Percentiles rank a stretch among this genome's conserved stretches.
These are phyloP conservation scores for Astropecten irregularis DNA, from an alignment of 53 echinoderm and acorn worm genomes.

Conservation along the genomic window DNA sequence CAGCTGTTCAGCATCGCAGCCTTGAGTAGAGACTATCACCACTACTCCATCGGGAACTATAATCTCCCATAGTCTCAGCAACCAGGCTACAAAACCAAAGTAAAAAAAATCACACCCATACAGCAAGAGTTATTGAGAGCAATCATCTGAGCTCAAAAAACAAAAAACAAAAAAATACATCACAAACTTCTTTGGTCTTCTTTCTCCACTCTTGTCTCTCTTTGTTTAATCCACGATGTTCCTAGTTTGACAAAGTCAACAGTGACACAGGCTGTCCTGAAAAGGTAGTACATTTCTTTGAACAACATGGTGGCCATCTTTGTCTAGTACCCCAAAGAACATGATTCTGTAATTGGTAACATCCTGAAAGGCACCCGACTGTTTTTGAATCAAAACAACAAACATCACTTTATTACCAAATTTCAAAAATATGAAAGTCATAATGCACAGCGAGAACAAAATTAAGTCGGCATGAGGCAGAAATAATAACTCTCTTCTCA, in stretches of 20 bases:
- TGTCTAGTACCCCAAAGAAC: neutral
- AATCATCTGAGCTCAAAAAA: neutral
- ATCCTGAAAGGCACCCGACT: too few species aligned
- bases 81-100: conserved; percentile 74
- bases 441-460: too few species aligned
- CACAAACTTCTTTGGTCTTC: too few species aligned
- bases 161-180: conserved; percentile 7
- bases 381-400: too few species aligned
- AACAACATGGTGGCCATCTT: neutral
- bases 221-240: too few species aligned
- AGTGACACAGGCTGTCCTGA: neutral
- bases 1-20: conserved; percentile 60
- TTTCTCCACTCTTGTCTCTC: too few species aligned
- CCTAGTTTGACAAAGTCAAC: too few species aligned
- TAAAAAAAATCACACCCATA: neutral
- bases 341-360: too few species aligned
- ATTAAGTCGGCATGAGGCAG: too few species aligned
- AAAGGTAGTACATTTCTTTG: neutral
- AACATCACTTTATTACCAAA: too few species aligned
- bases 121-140: neutral
- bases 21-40: conserved; percentile 63
- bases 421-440: too few species aligned
- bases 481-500: too few species aligned
- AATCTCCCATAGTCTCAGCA: conserved; percentile 81
- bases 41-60: conserved; percentile 65